Evolutionary conservation across 2,113 vertebrate genomes (phyloP).

Genomic region (Vicugna pacos): DNA sequence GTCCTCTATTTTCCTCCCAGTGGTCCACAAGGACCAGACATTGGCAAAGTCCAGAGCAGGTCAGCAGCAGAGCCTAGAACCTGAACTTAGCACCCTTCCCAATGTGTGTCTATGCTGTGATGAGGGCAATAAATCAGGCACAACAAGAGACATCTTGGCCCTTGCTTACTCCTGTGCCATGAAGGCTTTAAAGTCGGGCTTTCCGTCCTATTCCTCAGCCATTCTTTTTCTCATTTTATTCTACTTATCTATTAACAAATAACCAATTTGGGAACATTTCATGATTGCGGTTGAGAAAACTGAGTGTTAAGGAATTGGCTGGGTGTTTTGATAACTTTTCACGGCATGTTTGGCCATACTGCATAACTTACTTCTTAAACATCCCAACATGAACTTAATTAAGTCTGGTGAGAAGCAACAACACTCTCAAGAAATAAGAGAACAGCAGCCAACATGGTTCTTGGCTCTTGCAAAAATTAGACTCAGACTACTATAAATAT

Average conservation of each 20-base stretch:
- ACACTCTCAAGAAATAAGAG: constrained; percentile 80
- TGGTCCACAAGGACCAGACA: background rate
- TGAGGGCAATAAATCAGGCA: background rate
- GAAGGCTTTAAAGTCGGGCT: background rate
- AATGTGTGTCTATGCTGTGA: background rate
- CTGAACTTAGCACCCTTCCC: background rate
- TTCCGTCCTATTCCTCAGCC: constrained; percentile 12
- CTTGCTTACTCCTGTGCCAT: background rate
- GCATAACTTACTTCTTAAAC: constrained; percentile 83
- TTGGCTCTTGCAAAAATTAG: constrained; percentile 72
- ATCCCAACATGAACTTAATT: constrained; percentile 84
- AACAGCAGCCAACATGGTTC: constrained; percentile 77
- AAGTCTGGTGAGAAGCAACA: constrained; percentile 79
- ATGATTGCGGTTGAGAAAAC: constrained; percentile 74
- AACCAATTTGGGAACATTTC: constrained; percentile 26
- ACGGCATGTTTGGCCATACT: constrained; percentile 78
- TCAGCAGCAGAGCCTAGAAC: background rate
- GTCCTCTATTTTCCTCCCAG: background rate
- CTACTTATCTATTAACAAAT: constrained; percentile 63
- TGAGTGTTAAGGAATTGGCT: constrained; percentile 70
- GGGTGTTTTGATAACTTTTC: constrained; percentile 80
- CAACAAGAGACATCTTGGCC: background rate
- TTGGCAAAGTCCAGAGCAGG: background rate
- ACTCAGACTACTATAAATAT: constrained; percentile 82
- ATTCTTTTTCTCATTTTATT: background rate